Conservation (phyloP, 2,797 vertebrate genomes). For the Margarornis squamiger region DNA sequence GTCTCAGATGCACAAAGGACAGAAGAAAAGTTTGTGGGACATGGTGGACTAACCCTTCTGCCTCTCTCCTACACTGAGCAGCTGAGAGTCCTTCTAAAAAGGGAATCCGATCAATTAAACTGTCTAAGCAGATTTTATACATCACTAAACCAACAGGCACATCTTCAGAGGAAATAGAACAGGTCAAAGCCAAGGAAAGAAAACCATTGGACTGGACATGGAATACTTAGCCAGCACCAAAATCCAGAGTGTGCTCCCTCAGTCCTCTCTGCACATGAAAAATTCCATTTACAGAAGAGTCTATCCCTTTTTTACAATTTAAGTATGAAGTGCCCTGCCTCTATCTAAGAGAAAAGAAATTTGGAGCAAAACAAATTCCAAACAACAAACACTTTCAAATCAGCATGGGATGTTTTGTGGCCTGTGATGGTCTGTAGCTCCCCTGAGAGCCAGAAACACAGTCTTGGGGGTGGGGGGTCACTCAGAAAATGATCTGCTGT, state of each 20-base stretch:
- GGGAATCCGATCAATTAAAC: neutral
- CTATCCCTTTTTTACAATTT: neutral
- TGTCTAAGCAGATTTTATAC: neutral
- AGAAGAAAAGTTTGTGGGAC: slow-evolving; percentile 7
- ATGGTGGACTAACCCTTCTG: neutral
- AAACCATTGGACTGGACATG: neutral
- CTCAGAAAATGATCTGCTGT: neutral
- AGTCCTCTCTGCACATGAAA: neutral
- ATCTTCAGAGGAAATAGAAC: neutral
- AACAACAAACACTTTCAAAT: neutral
- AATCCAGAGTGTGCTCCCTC: neutral
- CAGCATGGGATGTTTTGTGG: neutral
- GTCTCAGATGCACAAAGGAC: slow-evolving; percentile 11
- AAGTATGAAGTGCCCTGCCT: neutral
- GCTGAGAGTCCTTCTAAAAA: slow-evolving; percentile 6
- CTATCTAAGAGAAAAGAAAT: neutral
- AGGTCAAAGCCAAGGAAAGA: neutral
- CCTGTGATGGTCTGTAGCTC: neutral
- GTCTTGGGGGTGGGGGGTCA: neutral
- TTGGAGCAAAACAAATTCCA: neutral
- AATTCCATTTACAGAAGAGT: neutral
- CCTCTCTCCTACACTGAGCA: neutral
- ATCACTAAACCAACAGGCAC: neutral
- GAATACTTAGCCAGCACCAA: slow-evolving; percentile 8
- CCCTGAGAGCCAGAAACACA: neutral